Evolutionary conservation across 2,888 invertebrate species (phyloP).

Genomic region (Pseudococcus jackbeardsleyi): DNA sequence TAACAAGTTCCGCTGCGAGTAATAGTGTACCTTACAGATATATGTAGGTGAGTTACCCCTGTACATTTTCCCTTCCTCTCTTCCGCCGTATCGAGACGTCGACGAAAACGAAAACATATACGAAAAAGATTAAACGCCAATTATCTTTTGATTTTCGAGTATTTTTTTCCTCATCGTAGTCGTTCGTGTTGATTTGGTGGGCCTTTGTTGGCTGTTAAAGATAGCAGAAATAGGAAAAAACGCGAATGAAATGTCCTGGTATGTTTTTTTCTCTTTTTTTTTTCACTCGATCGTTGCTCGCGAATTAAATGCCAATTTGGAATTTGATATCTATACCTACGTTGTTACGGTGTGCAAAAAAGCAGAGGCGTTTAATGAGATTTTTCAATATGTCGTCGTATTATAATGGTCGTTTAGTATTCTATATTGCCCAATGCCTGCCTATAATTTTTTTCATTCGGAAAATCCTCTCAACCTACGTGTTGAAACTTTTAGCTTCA

Average conservation of each 20-base stretch:
- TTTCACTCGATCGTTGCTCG: not conserved
- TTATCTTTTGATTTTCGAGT: slow-evolving; percentile 27
- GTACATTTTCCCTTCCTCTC: not conserved
- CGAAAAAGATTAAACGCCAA: slow-evolving; percentile 30
- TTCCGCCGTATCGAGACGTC: not conserved
- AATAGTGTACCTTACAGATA: not conserved
- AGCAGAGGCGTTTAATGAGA: not conserved
- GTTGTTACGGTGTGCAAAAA: not conserved
- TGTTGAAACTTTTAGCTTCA: too few relatives aligned
- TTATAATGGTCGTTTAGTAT: not conserved
- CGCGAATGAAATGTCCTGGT: not conserved
- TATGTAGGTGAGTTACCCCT: not conserved
- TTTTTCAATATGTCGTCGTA: not conserved
- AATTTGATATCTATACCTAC: not conserved
- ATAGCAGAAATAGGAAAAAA: not conserved
- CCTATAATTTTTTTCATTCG: too few relatives aligned
- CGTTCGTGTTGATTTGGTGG: slow-evolving; percentile 1
- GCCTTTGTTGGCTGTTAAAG: not conserved
- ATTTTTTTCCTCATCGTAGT: not conserved
- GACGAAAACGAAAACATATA: not conserved
- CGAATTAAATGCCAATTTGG: slow-evolving; percentile 14
- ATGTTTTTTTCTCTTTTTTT: not conserved
- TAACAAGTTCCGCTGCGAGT: slow-evolving; percentile 17
- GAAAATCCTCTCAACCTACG: too few relatives aligned
- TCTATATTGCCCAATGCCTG: too few relatives aligned